Conservation (phyloP, 2,888 invertebrate genomes). For the Melanophora roralis region DNA sequence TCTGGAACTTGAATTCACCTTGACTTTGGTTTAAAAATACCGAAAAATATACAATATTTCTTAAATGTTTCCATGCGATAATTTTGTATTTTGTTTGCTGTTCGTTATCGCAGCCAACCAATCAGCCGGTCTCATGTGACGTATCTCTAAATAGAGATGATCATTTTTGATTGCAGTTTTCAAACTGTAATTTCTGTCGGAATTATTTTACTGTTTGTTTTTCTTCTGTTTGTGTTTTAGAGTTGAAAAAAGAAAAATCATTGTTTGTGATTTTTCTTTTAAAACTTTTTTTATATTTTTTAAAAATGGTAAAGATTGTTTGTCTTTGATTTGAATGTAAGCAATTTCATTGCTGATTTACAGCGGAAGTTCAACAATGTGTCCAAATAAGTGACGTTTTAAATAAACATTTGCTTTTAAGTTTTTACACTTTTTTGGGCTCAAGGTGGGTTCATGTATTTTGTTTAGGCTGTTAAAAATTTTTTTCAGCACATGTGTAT, state of each 20-base stretch:
- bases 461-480: too few relatives aligned
- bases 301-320: background rate
- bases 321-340: background rate
- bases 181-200: slow-evolving; percentile 30
- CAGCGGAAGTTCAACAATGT: slow-evolving; percentile 32
- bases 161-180: slow-evolving; percentile 20
- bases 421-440: too few relatives aligned
- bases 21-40: slow-evolving; percentile 45
- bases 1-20: slow-evolving; percentile 37
- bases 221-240: background rate
- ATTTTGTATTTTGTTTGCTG: too few relatives aligned
- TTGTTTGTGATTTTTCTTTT: background rate
- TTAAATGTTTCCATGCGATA: slow-evolving; percentile 12
- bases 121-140: too few relatives aligned
- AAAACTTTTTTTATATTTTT: background rate
- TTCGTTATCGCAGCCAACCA: too few relatives aligned
- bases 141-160: slow-evolving; percentile 25
- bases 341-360: background rate
- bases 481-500: too few relatives aligned
- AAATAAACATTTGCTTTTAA: background rate
- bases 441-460: too few relatives aligned
- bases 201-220: slow-evolving; percentile 36
- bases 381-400: background rate
- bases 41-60: background rate
- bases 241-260: slow-evolving; percentile 19